A percentile compares a stretch with the other conserved stretches of the same genome.
Evolutionary conservation across 2,113 vertebrate species (phyloP).

Genomic region (Ptilorrhoa leucosticta): DNA sequence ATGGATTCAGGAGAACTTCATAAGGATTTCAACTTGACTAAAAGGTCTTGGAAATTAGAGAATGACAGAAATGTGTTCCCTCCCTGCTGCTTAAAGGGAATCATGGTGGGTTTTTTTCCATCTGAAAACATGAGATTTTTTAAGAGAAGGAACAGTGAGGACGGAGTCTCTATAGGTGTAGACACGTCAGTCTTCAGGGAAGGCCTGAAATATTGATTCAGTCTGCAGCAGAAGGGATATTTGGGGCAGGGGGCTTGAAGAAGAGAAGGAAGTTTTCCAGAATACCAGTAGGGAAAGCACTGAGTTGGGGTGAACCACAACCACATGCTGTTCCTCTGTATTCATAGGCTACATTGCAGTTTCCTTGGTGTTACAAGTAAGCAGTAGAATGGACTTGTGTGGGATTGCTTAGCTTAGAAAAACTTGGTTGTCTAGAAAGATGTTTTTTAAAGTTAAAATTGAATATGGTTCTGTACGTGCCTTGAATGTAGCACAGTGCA

Average conservation of each 20-base stretch:
- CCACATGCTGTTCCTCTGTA: neutral
- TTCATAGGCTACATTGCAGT: rapidly evolving
- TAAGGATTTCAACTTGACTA: neutral
- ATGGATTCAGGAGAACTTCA: neutral
- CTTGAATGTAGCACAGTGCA: neutral
- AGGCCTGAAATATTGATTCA: neutral
- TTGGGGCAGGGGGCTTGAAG: neutral
- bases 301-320: neutral
- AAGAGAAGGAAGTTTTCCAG: neutral
- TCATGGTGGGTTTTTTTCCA: neutral
- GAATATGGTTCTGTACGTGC: neutral
- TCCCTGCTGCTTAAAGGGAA: neutral
- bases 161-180: neutral
- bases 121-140: neutral
- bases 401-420: neutral
- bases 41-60: neutral
- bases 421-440: neutral
- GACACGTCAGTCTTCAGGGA: neutral
- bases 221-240: neutral
- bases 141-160: neutral
- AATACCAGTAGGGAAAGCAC: neutral
- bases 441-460: neutral
- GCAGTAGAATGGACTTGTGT: neutral
- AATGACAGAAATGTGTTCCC: neutral
- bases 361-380: neutral